Conservation (phyloP, 2,888 invertebrate genomes). For the Folsomia candida region DNA sequence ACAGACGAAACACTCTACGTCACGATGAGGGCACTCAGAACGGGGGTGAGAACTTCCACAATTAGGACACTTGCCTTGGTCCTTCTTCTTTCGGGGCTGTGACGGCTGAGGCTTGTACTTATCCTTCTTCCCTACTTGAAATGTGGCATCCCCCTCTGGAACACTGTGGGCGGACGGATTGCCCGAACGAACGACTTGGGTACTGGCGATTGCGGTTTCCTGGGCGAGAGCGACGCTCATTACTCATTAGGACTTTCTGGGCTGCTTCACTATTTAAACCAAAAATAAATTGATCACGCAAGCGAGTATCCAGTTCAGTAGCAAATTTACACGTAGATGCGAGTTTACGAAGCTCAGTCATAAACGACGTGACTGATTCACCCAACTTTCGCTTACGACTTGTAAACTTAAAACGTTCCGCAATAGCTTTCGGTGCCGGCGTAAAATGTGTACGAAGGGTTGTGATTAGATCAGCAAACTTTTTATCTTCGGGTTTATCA, state of each 20-base stretch:
- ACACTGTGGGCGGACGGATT: background rate
- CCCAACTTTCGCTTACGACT: constrained; percentile 9
- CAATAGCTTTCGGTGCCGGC: constrained; percentile 25
- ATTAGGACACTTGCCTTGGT: too few relatives aligned
- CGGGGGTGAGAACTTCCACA: constrained; percentile 12
- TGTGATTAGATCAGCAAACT: background rate
- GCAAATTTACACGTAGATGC: constrained; percentile 20
- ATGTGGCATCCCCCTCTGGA: background rate
- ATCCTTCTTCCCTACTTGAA: background rate
- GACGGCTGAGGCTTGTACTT: too few relatives aligned
- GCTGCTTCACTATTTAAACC: constrained; percentile 20
- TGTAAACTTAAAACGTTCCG: constrained; percentile 27
- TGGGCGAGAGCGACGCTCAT: constrained; percentile 2
- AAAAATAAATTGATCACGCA: constrained; percentile 33
- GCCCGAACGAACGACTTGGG: constrained; percentile 5
- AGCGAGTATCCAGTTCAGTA: constrained; percentile 8
- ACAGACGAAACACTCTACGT: constrained; percentile 21
- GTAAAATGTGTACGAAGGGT: constrained; percentile 13
- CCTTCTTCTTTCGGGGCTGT: too few relatives aligned
- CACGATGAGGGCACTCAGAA: constrained; percentile 19
- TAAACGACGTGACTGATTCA: constrained; percentile 16
- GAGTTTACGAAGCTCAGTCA: constrained; percentile 17
- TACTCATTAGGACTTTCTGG: constrained; percentile 20
- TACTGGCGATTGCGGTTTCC: constrained; percentile 18
- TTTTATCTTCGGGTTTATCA: background rate